Evolutionary conservation across 2,797 vertebrate genomes (phyloP), one percentile per base, ranked within the genome.

Genomic region (Eptatretus atami): DNA sequence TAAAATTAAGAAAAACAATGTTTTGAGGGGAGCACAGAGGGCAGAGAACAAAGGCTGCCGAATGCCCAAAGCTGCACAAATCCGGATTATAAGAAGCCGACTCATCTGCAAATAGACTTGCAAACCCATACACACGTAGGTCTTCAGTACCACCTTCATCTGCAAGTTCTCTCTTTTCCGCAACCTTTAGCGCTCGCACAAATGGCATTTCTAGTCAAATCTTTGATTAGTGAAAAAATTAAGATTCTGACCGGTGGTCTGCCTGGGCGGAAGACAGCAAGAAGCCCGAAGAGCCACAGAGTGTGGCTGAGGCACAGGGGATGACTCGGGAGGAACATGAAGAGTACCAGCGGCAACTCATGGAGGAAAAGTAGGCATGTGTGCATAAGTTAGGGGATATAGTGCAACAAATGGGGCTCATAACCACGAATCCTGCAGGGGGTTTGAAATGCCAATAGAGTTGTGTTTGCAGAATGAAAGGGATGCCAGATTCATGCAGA

Each of bases 181-280:
- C 19, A n/a, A 10, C 15, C 3, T 19, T 10, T 52, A n/a, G 15
- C 3, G 10, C 12, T 15, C 10, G 61, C 57, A 65, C 68, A 65
- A 64, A 95, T 98, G 90, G 83, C 90, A 63, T 95, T 95, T 75
- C 86, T 94, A 84, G 84, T 98, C 64, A 98, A 98, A 75, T 83
- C 84, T 68, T 73, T 98, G 80, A 86, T 95, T 63, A 88, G 90
- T 2, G 84, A 86, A 3, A 86, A 93, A 73, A 75, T 98, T 79
- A 95, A 94, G 79, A 90, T 81, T 70, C 82, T 98, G 69, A 93
- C 87, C 0, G 87, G 87, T 3, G 86, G 84, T 65, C 76, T 93
- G 71, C 76, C 77, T 0, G 74, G 64, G 78, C 77, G 53, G 86
- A 93, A 68, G 87, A 94, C 68, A 11, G n/a, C n/a, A 92, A 88